These are phyloP conservation scores for Anoura caudifer DNA, from an alignment of 2,113 vertebrate species.

Conservation along the genomic window DNA sequence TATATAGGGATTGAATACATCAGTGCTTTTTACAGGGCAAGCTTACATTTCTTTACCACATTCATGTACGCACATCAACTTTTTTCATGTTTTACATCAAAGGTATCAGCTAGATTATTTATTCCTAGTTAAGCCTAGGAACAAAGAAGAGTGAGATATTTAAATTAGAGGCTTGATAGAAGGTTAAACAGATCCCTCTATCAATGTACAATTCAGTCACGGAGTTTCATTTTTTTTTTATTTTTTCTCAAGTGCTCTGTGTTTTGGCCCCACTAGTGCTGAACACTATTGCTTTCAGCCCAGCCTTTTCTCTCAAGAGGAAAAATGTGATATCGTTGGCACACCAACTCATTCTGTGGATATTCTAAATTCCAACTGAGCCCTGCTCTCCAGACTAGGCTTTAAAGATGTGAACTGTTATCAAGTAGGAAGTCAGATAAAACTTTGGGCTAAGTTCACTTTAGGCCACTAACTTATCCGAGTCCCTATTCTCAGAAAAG, in stretches of 20 bases:
- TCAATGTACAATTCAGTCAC: constrained; percentile 64
- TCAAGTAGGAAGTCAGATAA: constrained; percentile 74
- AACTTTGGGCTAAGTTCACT: constrained; percentile 49
- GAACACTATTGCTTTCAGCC: constrained; percentile 45
- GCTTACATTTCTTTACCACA: background rate
- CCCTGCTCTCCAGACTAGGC: constrained; percentile 35
- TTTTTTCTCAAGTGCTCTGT: constrained; percentile 41
- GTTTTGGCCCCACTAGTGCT: constrained; percentile 40
- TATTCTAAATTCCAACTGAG: constrained; percentile 64
- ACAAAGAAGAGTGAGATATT: background rate
- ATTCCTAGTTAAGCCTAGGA: background rate
- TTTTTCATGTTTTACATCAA: constrained; percentile 2
- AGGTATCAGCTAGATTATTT: background rate
- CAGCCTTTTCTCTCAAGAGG: constrained; percentile 33
- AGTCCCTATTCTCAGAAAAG: constrained; percentile 32
- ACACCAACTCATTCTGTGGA: background rate
- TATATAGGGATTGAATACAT: background rate
- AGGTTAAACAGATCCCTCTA: background rate
- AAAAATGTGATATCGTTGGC: background rate
- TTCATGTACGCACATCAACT: background rate
- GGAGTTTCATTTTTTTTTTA: background rate
- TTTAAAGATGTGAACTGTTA: constrained; percentile 4
- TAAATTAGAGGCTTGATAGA: background rate
- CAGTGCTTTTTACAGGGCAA: background rate
- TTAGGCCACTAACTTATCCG: constrained; percentile 53